Evolutionary conservation across 2,888 invertebrate species (phyloP), one percentile per base, ranked within the genome.

Genomic region (Caenorhabditis afra): DNA sequence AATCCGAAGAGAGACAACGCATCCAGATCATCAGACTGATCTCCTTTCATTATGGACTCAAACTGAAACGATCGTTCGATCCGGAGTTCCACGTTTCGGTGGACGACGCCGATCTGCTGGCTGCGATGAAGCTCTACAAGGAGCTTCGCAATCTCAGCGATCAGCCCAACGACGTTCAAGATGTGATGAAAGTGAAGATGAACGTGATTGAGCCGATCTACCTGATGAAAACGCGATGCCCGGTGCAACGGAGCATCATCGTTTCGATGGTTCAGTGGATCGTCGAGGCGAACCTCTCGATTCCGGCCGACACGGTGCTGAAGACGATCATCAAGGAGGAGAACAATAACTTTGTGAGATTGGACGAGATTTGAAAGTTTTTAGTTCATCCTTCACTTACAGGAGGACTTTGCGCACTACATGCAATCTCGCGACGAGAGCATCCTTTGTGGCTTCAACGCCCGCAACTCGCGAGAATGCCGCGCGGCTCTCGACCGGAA

Each of bases 181-280:
- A 79, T 41, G 20, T 59, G 12, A 35, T 47, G 47, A 73, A 79
- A 68, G 58, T 79, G 2, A 57, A 39, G 45, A 10, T 47, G 23
- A 58, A 52, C 45, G 67, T 79, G 7, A 73, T 73, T 18, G 62
- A 68, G 14, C 79, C 79, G 8, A 64, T 79, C 18, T 79, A 79
- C 16, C 57, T 23, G 12, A 22, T 58, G 20, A 79, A 79, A 53
- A 67, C 79, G 0, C 64, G n/a, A 10, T 55, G 57, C 12, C 49
- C 37, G 2, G 61, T 79, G 1, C n/a, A 73, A 47, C 22, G 14
- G 11, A 64, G 53, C 14, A 16, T 79, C 10, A 58, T 79, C 0
- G 47, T 14, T 18, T 55, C 67, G 7, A 73, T 79, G 79, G 18
- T 64, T n/a, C 73, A 73, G 35, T 79, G 79, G 79, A 79, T 79